phyloP scores from a whole-genome alignment of 1,140 invertebrate species.

The Drosophila pseudoananassae region DNA sequence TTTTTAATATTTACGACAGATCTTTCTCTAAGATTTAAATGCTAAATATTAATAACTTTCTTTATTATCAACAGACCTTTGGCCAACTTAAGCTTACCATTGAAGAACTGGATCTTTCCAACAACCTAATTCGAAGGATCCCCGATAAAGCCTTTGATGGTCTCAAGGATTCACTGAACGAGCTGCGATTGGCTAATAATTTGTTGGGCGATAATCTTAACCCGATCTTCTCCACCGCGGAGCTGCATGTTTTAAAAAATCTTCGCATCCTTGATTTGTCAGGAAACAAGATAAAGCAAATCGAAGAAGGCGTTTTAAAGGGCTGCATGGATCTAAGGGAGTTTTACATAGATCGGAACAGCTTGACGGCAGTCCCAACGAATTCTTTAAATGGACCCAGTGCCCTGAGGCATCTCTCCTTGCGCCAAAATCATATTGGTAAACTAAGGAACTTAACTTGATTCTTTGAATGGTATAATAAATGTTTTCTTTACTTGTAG shows the following conservation, averaged over 20 bases:
- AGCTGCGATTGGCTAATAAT: slow-evolving; percentile 91
- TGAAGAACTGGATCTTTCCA: slow-evolving; percentile 91
- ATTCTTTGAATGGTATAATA: neutral
- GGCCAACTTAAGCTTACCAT: slow-evolving; percentile 88
- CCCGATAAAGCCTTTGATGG: slow-evolving; percentile 90
- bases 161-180: slow-evolving; percentile 87
- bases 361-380: slow-evolving; percentile 88
- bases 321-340: slow-evolving; percentile 91
- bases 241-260: slow-evolving; percentile 90
- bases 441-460: slow-evolving; percentile 70
- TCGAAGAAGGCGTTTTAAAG: slow-evolving; percentile 94
- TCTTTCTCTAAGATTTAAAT: neutral
- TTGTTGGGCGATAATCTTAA: slow-evolving; percentile 94
- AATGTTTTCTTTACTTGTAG: slow-evolving; percentile 80
- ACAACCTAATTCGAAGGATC: slow-evolving; percentile 91
- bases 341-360: slow-evolving; percentile 92
- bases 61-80: slow-evolving; percentile 84
- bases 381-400: slow-evolving; percentile 91
- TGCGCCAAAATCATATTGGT: slow-evolving; percentile 93
- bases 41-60: neutral
- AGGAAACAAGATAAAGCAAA: slow-evolving; percentile 90
- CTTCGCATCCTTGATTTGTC: slow-evolving; percentile 91
- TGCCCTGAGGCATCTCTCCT: slow-evolving; percentile 88
- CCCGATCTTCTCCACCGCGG: slow-evolving; percentile 94
- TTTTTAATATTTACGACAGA: neutral